Evolutionary conservation across 2,888 invertebrate genomes (phyloP).

Genomic region (Caenorhabditis sp.): DNA sequence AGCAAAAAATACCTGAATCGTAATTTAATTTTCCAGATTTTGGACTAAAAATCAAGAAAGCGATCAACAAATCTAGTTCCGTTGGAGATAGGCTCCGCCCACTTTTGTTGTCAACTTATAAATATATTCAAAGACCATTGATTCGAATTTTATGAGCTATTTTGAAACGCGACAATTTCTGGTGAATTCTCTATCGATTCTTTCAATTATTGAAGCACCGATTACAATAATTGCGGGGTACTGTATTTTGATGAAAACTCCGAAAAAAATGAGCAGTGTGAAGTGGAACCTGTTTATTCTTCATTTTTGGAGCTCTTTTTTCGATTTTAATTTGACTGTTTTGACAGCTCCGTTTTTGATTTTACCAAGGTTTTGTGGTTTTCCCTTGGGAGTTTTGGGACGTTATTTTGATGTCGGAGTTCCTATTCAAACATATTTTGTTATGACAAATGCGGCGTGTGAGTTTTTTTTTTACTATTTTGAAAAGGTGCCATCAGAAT

Average conservation of each 20-base stretch:
- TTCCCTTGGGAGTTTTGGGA: conserved; percentile 5
- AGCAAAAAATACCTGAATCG: too few relatives aligned
- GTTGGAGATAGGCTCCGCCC: too few relatives aligned
- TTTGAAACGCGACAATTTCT: background rate
- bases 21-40: too few relatives aligned
- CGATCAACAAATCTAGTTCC: too few relatives aligned
- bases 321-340: background rate
- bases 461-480: background rate
- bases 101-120: background rate
- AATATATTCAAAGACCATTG: background rate
- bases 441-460: background rate
- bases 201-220: background rate
- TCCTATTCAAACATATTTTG: background rate
- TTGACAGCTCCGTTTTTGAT: background rate
- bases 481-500: too few relatives aligned
- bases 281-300: conserved; percentile 6
- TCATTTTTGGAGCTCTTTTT: background rate
- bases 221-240: background rate
- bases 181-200: too few relatives aligned
- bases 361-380: background rate
- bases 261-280: background rate
- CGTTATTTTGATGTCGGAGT: background rate
- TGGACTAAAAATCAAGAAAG: too few relatives aligned
- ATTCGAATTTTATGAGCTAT: background rate
- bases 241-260: conserved; percentile 3